phyloP scores from a whole-genome alignment of 2,113 vertebrate species.

The Porphyrio hochstetteri region DNA sequence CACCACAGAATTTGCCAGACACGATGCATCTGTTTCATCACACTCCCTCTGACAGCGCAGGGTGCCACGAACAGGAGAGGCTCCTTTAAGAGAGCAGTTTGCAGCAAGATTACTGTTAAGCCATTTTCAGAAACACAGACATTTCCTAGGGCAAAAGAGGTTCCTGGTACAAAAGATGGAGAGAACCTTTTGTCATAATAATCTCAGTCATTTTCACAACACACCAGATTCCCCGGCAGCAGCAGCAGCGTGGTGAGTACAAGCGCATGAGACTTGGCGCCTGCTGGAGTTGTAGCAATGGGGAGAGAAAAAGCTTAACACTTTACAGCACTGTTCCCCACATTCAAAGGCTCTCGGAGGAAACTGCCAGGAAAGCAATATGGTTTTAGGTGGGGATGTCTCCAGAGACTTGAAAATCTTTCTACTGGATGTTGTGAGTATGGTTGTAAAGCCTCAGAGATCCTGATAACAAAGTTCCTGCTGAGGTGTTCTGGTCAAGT shows the following conservation, averaged over 20 bases:
- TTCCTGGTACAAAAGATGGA: slow-evolving; percentile 15
- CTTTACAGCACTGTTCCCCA: slow-evolving; percentile 29
- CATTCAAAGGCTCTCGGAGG: slow-evolving; percentile 45
- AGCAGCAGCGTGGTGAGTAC: neutral
- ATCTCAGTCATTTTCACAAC: neutral
- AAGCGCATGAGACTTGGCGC: neutral
- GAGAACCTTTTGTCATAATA: slow-evolving; percentile 12
- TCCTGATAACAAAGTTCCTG: slow-evolving; percentile 58
- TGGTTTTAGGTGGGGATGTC: slow-evolving; percentile 43
- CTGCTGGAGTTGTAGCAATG: neutral
- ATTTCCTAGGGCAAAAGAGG: slow-evolving; percentile 32
- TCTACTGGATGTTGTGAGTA: slow-evolving; percentile 19
- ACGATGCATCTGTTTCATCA: neutral
- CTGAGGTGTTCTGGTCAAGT: slow-evolving; percentile 51
- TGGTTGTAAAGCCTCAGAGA: slow-evolving; percentile 19
- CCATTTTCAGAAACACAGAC: slow-evolving; percentile 5
- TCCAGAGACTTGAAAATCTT: slow-evolving; percentile 25
- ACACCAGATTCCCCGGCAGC: neutral
- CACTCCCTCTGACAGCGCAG: neutral
- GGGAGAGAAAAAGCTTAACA: slow-evolving; percentile 34
- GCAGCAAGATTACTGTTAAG: neutral
- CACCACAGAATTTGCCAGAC: neutral
- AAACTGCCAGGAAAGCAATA: slow-evolving; percentile 60
- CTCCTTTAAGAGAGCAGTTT: neutral
- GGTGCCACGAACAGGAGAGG: neutral